phyloP scores from a whole-genome alignment of 2,797 vertebrate species.

The Yasuhikotakia modesta region DNA sequence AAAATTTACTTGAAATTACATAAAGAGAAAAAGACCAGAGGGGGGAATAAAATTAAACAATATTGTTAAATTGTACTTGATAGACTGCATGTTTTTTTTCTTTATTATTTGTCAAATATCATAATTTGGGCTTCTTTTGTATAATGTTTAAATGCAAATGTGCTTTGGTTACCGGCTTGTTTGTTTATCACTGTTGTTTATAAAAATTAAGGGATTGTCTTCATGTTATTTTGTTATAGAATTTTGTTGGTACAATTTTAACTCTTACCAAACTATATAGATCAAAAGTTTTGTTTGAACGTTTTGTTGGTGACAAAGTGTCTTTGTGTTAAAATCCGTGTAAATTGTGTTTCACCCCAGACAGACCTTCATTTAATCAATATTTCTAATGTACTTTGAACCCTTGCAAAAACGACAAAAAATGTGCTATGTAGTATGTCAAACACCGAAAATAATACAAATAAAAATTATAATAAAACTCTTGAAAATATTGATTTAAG shows the following conservation, averaged over 20 bases:
- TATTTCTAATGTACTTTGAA: slow-evolving; percentile 10
- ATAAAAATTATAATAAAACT: background rate
- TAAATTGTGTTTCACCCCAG: background rate
- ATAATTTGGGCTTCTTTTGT: background rate
- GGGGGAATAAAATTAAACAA: background rate
- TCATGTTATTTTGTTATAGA: background rate
- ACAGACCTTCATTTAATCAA: slow-evolving; percentile 4
- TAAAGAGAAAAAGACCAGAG: background rate
- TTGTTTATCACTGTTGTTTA: background rate
- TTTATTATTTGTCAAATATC: background rate
- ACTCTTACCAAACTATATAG: background rate
- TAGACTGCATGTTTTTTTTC: slow-evolving; percentile 22
- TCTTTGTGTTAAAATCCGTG: background rate
- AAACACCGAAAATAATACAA: slow-evolving; percentile 33
- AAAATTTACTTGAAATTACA: slow-evolving; percentile 25
- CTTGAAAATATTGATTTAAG: background rate
- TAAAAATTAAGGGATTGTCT: background rate
- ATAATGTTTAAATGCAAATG: background rate
- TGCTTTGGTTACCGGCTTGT: slow-evolving; percentile 13
- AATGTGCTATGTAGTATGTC: slow-evolving; percentile 13
- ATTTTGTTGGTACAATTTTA: slow-evolving; percentile 5
- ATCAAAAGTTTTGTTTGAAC: background rate
- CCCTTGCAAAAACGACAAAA: background rate
- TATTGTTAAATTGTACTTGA: background rate
- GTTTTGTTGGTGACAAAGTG: background rate